Evolutionary conservation across 1,140 invertebrate species (phyloP).

Genomic region (Linepithema humile): DNA sequence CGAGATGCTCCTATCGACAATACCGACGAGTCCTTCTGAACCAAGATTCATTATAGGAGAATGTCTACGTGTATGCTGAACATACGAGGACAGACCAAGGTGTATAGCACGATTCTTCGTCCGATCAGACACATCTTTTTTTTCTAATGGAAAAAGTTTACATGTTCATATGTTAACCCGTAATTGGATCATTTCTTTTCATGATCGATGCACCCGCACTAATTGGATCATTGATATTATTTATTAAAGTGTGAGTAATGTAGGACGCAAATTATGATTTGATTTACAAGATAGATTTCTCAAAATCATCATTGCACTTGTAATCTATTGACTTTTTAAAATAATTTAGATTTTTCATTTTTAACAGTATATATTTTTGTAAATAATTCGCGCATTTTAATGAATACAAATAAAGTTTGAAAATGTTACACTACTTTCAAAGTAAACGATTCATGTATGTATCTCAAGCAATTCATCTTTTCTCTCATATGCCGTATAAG

Average conservation of each 20-base stretch:
- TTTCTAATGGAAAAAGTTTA: slow-evolving; percentile 31
- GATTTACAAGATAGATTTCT: background rate
- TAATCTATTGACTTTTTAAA: background rate
- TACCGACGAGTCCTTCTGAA: slow-evolving; percentile 13
- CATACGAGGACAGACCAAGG: background rate
- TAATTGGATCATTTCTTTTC: slow-evolving; percentile 39
- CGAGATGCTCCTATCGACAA: slow-evolving; percentile 35
- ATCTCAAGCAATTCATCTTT: slow-evolving; percentile 24
- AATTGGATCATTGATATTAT: slow-evolving; percentile 13
- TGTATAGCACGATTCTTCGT: background rate
- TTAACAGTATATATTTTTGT: no score
- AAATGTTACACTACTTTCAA: background rate
- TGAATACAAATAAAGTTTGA: background rate
- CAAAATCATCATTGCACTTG: background rate
- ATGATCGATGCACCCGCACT: slow-evolving; percentile 13
- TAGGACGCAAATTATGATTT: background rate
- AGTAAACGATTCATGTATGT: background rate
- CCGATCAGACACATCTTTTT: slow-evolving; percentile 5
- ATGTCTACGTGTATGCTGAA: slow-evolving; percentile 25
- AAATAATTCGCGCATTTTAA: background rate
- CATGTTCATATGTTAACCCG: slow-evolving; percentile 20
- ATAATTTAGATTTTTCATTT: no score
- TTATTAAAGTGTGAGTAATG: slow-evolving; percentile 16
- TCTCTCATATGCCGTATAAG: slow-evolving; percentile 7
- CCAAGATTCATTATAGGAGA: slow-evolving; percentile 24